A percentile compares a stretch with the other conserved stretches of the same genome.
Evolutionary conservation across 2,888 invertebrate genomes (phyloP).

Genomic region (Eupithecia dodoneata): DNA sequence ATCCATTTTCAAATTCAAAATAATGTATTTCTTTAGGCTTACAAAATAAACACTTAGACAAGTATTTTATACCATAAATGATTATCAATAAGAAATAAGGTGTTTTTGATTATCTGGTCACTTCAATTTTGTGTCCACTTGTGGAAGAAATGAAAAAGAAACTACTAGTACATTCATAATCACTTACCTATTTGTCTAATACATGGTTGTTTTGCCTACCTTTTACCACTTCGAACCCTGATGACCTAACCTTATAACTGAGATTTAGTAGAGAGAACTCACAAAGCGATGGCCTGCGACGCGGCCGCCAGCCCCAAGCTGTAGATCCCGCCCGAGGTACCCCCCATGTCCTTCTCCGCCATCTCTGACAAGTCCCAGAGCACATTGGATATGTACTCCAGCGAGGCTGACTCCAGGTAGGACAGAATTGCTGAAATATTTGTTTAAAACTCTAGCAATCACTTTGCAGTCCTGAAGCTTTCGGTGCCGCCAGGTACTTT

Average conservation of each 20-base stretch:
- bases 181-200: too few species aligned
- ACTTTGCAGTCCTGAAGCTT: background rate
- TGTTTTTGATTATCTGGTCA: too few species aligned
- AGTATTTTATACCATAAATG: too few species aligned
- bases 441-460: background rate
- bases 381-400: conserved; percentile 71
- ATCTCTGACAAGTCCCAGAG: conserved; percentile 83
- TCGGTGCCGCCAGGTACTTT: background rate
- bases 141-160: too few species aligned
- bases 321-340: conserved; percentile 92
- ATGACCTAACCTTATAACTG: background rate
- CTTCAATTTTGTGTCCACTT: too few species aligned
- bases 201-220: too few species aligned
- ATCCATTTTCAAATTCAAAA: background rate
- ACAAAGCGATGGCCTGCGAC: conserved; percentile 76
- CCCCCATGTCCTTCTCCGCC: conserved; percentile 89
- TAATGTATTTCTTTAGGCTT: too few species aligned
- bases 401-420: conserved; percentile 60
- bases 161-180: too few species aligned
- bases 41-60: too few species aligned
- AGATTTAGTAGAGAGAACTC: conserved; percentile 19
- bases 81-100: too few species aligned
- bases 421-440: conserved; percentile 58
- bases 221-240: background rate
- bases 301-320: conserved; percentile 89